Evolutionary conservation across 35 echinoderm and acorn worm species (phyloP).

Genomic region (Stichopus chloronotus): DNA sequence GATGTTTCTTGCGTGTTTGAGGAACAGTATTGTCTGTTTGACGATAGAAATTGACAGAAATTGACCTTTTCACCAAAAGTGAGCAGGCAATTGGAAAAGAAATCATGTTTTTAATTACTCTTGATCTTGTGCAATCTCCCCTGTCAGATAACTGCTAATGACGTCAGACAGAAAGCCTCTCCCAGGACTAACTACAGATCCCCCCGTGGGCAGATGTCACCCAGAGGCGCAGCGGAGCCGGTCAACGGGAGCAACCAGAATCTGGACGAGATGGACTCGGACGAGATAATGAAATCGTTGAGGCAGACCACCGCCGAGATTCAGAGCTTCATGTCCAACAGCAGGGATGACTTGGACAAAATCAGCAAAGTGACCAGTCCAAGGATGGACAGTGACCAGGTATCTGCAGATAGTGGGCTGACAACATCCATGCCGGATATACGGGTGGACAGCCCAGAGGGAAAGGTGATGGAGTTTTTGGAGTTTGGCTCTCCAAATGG

Average conservation of each 20-base stretch:
- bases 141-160: constrained; percentile 69
- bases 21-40: too few species aligned
- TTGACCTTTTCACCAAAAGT: too few species aligned
- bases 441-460: constrained; percentile 94
- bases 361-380: constrained; percentile 52
- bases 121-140: not conserved
- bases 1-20: too few species aligned
- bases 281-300: constrained; percentile 92
- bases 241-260: constrained; percentile 72
- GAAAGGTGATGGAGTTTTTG: constrained; percentile 89
- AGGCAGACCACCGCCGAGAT: constrained; percentile 93
- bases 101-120: not conserved
- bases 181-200: constrained; percentile 53
- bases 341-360: constrained; percentile 89
- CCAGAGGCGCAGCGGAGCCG: constrained; percentile 62
- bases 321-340: constrained; percentile 94
- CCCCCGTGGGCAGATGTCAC: constrained; percentile 68
- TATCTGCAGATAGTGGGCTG: constrained; percentile 90
- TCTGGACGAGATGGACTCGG: constrained; percentile 93
- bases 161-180: constrained; percentile 64
- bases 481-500: constrained; percentile 47
- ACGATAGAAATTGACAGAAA: too few species aligned
- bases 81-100: not conserved
- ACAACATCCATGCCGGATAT: constrained; percentile 84
- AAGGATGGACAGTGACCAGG: constrained; percentile 90